phyloP scores from a whole-genome alignment of 2,113 vertebrate species.

The Pionites leucogaster region DNA sequence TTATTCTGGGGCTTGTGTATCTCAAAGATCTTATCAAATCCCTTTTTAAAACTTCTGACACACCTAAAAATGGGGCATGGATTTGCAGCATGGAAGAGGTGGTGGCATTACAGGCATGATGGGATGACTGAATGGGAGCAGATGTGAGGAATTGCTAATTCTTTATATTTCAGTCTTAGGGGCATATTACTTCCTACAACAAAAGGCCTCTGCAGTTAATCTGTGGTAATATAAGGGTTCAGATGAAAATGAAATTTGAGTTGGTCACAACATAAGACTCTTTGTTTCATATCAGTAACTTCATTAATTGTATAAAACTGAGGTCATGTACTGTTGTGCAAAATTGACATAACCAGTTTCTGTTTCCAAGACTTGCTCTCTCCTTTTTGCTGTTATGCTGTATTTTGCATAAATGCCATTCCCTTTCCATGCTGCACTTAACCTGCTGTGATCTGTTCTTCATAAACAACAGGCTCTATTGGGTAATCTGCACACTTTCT shows the following conservation, averaged over 20 bases:
- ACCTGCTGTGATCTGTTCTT: constrained; percentile 69
- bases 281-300: not conserved
- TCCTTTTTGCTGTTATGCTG: constrained; percentile 22
- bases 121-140: not conserved
- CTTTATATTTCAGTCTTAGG: not conserved
- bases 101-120: not conserved
- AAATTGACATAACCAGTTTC: not conserved
- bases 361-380: not conserved
- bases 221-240: not conserved
- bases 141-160: not conserved
- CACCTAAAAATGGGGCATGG: not conserved
- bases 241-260: constrained; percentile 3
- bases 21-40: not conserved
- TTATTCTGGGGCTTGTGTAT: not conserved
- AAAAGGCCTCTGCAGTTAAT: not conserved
- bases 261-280: not conserved
- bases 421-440: constrained; percentile 42
- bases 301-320: not conserved
- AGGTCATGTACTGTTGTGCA: not conserved
- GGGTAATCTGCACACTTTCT: constrained; percentile 53
- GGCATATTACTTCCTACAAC: not conserved
- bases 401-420: constrained; percentile 62
- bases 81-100: not conserved
- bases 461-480: constrained; percentile 47
- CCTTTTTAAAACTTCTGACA: not conserved